Evolutionary conservation across 1,140 invertebrate genomes (phyloP).

Genomic region (Elymnias hypermnestra): DNA sequence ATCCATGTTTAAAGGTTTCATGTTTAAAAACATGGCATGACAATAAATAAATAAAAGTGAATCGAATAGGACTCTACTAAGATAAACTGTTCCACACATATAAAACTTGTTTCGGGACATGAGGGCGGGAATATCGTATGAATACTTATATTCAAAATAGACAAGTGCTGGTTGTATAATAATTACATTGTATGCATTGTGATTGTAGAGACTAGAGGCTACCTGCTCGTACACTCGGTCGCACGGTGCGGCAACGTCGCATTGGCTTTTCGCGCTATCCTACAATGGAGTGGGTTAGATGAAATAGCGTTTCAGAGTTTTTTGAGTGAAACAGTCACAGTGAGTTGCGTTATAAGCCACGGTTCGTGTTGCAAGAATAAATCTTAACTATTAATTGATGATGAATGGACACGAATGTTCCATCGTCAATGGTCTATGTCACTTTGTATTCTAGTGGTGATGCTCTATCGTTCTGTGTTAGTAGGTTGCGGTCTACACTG

Average conservation of each 20-base stretch:
- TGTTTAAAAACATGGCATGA: too few species aligned
- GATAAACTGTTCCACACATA: conserved; percentile 21
- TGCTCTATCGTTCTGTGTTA: conserved; percentile 46
- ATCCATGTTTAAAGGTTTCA: too few species aligned
- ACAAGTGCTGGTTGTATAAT: conserved; percentile 63
- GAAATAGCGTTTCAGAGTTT: conserved; percentile 44
- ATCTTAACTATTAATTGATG: conserved; percentile 13
- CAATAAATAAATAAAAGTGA: neutral
- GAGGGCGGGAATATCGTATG: conserved; percentile 40
- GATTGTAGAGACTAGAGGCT: conserved; percentile 51
- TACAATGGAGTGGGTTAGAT: conserved; percentile 51
- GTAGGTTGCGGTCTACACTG: conserved; percentile 40
- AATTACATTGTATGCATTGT: conserved; percentile 63
- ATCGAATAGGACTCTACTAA: conserved; percentile 46
- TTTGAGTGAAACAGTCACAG: conserved; percentile 22
- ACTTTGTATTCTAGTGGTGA: conserved; percentile 18
- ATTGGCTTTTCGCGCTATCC: conserved; percentile 64
- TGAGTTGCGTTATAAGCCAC: conserved; percentile 3
- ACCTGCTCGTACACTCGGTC: conserved; percentile 63
- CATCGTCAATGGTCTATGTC: conserved; percentile 9
- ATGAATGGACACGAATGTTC: conserved; percentile 3
- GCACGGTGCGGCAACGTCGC: conserved; percentile 71
- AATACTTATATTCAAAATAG: conserved; percentile 38
- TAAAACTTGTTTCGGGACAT: conserved; percentile 40
- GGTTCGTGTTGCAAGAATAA: conserved; percentile 11